Evolutionary conservation across 2,888 invertebrate genomes (phyloP), one percentile per base, ranked within the genome.

Genomic region (Leucania comma): DNA sequence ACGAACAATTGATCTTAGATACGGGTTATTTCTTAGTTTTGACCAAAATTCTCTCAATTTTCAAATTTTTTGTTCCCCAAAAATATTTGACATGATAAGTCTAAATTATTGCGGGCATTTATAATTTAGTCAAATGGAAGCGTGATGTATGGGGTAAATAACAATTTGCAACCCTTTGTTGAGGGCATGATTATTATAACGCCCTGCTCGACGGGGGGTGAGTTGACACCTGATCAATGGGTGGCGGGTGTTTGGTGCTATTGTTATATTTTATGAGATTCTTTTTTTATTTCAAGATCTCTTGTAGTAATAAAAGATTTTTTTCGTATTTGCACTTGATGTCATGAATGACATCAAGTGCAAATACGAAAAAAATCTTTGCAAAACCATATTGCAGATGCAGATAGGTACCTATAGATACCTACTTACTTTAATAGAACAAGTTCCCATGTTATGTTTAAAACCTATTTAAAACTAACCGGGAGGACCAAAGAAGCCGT

Each of bases 111-210:
- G 91, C 90, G 90, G 90, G 75, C 90, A 91, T 93, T 94, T 74
- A 92, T 91, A 93, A 92, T 93, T 88, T 90, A 92, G 89, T 87
- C 91, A 92, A 93, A 93, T 90, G 87, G 87, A 88, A 84, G 92
- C 87, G 90, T 94, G 93, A 94, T 93, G 90, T 92, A 92, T 93
- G 93, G 95, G 91, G 93, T 92, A 94, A 95, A 95, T 94, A 95
- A 94, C 91, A 93, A 94, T 95, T 95, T 93, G 93, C 93, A 95
- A 95, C 94, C 95, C 95, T 93, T 94, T 94, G 92, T 93, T 85
- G 75, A 79, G 78, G 82, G 84, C 83, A 91, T 89, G 91, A 90
- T 92, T 89, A 91, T 92, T 90, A 91, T 91, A 87, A 91, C 88
- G 89, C 89, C 87, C 79, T 66, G 75, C 82, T 79, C 85, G 63